phyloP scores from a whole-genome alignment of 2,888 invertebrate genomes.

The Caradrina clavipalpis region DNA sequence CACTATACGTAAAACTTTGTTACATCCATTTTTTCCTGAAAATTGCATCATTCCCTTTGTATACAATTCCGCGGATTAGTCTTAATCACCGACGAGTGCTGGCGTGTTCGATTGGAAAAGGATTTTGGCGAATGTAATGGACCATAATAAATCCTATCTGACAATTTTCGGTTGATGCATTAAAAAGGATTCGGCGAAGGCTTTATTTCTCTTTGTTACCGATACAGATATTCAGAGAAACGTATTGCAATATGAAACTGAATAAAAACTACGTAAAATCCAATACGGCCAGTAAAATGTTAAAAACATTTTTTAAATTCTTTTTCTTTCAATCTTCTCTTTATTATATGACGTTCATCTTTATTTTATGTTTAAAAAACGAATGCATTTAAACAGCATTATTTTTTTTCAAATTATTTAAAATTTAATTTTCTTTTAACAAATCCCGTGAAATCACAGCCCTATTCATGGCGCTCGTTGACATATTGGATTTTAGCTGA shows the following conservation, averaged over 20 bases:
- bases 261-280: neutral
- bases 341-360: too few relatives aligned
- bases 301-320: neutral
- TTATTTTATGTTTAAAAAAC: too few relatives aligned
- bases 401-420: too few relatives aligned
- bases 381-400: too few relatives aligned
- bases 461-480: conserved; percentile 53
- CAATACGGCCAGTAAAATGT: neutral
- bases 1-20: conserved; percentile 6
- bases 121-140: conserved; percentile 46
- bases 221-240: conserved; percentile 8
- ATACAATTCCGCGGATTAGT: conserved; percentile 27
- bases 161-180: conserved; percentile 40
- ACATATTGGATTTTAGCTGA: conserved; percentile 70
- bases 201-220: conserved; percentile 33
- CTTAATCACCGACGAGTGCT: conserved; percentile 26
- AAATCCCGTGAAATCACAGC: conserved; percentile 37
- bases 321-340: too few relatives aligned
- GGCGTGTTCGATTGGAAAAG: conserved; percentile 25
- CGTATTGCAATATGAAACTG: neutral
- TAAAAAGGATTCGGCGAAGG: conserved; percentile 37
- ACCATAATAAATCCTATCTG: conserved; percentile 37
- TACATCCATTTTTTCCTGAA: conserved; percentile 6
- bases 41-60: conserved; percentile 15
- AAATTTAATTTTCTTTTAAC: too few relatives aligned